Conservation (phyloP, 2,797 vertebrate genomes). For the Fundulus diaphanus region DNA sequence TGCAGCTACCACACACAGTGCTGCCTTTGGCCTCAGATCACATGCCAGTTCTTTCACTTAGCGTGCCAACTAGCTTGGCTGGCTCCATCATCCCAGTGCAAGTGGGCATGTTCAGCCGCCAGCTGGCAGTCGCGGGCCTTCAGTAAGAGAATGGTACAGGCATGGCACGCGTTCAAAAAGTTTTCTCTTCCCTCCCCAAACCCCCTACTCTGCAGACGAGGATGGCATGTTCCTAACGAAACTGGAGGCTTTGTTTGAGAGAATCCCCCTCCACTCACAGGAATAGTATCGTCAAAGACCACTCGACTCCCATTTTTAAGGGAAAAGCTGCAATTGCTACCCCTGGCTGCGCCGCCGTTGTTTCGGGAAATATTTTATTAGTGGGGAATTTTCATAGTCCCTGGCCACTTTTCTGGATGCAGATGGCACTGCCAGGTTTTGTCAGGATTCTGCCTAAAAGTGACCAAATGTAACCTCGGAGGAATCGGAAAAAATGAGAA, state of each 20-base stretch:
- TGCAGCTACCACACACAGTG: conserved; percentile 63
- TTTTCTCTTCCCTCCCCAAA: conserved; percentile 85
- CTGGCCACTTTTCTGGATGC: conserved; percentile 51
- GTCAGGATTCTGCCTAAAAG: conserved; percentile 55
- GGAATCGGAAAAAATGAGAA: conserved; percentile 41
- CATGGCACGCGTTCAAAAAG: conserved; percentile 89
- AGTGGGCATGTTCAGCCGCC: conserved; percentile 86
- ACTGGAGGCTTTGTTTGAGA: conserved; percentile 82
- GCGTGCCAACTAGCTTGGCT: conserved; percentile 84
- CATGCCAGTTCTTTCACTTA: conserved; percentile 71
- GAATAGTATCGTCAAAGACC: conserved; percentile 85
- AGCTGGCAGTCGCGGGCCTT: conserved; percentile 89
- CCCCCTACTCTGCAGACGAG: conserved; percentile 85
- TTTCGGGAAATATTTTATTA: conserved; percentile 62
- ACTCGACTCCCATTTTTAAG: conserved; percentile 71
- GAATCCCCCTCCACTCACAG: conserved; percentile 85
- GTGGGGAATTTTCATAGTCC: conserved; percentile 41
- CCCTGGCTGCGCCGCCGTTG: conserved; percentile 51
- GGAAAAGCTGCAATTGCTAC: conserved; percentile 72
- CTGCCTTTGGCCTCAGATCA: conserved; percentile 76
- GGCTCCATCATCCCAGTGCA: conserved; percentile 78
- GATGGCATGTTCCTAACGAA: conserved; percentile 88
- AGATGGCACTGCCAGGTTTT: conserved; percentile 45
- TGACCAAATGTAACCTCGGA: conserved; percentile 40
- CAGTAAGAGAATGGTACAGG: conserved; percentile 87